Percentiles rank a stretch among this genome's conserved stretches.
These are phyloP conservation scores for Microdon myrmicae DNA, from an alignment of 2,888 invertebrate species.

Conservation along the genomic window DNA sequence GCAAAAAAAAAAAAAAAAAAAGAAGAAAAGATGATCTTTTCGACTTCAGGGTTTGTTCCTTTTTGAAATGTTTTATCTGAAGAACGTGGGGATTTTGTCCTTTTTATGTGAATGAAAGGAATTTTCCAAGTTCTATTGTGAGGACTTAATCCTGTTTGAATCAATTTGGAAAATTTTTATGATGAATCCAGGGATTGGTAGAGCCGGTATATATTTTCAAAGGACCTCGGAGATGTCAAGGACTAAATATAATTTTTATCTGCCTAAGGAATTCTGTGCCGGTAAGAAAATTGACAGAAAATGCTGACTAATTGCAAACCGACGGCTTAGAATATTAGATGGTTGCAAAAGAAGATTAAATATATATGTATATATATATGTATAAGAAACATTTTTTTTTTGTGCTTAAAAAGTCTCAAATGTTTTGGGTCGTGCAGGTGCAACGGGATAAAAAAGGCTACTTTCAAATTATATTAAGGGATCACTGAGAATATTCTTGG, in stretches of 20 bases:
- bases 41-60: background rate
- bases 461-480: too few relatives aligned
- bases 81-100: background rate
- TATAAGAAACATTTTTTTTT: too few relatives aligned
- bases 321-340: background rate
- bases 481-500: too few relatives aligned
- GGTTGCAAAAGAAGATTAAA: too few relatives aligned
- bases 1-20: background rate
- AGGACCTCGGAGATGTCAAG: constrained; percentile 3
- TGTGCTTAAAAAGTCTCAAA: too few relatives aligned
- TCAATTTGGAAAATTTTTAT: constrained; percentile 38
- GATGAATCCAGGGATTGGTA: constrained; percentile 31
- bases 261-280: constrained; percentile 14
- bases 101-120: constrained; percentile 13
- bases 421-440: too few relatives aligned
- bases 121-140: constrained; percentile 26
- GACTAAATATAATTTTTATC: constrained; percentile 38
- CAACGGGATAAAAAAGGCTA: too few relatives aligned
- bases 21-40: background rate
- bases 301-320: constrained; percentile 43
- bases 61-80: constrained; percentile 5
- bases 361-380: too few relatives aligned
- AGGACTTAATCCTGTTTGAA: constrained; percentile 40
- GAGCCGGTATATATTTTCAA: background rate
- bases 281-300: constrained; percentile 12